These are phyloP conservation scores for Acestrorhynchus altus DNA, from an alignment of 2,797 vertebrate genomes.

Conservation along the genomic window DNA sequence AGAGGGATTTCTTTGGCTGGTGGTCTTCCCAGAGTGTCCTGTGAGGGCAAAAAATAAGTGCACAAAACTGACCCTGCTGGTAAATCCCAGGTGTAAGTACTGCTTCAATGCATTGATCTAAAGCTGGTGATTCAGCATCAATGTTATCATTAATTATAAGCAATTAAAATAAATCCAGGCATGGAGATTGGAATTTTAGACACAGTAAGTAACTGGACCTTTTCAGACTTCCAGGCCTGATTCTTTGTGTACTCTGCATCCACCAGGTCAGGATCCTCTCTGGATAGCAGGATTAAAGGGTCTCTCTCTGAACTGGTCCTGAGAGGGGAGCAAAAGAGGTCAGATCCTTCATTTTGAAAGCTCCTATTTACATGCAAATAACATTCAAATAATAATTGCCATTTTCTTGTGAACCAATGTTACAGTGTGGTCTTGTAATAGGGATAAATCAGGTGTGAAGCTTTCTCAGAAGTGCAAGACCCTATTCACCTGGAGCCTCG, in stretches of 20 bases:
- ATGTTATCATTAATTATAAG: no score
- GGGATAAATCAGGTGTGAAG: no score
- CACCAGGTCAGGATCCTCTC: constrained; percentile 88
- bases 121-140: not conserved
- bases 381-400: no score
- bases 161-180: not conserved
- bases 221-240: constrained; percentile 98
- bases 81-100: no score
- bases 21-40: constrained; percentile 94
- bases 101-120: not conserved
- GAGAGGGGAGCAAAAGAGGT: not conserved
- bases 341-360: not conserved
- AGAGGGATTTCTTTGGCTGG: constrained; percentile 94
- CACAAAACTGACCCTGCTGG: no score
- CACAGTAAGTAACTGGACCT: constrained; percentile 72
- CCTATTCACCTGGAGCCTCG: constrained; percentile 89
- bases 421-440: not conserved
- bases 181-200: not conserved
- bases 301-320: constrained; percentile 97
- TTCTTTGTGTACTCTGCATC: constrained; percentile 98
- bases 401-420: not conserved
- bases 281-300: constrained; percentile 93
- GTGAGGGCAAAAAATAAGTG: not conserved
- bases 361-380: no score
- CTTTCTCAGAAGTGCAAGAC: no score